These are phyloP conservation scores for Siderastrea radians DNA, from an alignment of 92 coral and sea anemone genomes.

Conservation along the genomic window DNA sequence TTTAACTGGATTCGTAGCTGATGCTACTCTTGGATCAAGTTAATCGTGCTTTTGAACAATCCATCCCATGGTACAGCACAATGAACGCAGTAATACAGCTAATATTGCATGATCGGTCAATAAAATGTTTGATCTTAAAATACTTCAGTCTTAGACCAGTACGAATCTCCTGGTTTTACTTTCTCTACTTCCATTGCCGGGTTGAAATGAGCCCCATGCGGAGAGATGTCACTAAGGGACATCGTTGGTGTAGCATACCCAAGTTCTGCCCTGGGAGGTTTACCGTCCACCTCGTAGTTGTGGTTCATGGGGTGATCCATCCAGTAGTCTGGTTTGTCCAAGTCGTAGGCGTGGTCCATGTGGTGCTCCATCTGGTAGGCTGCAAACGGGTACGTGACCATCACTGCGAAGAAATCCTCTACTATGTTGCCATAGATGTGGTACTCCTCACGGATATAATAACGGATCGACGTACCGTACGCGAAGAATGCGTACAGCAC, in stretches of 20 bases:
- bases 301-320: background rate
- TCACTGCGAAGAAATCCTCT: constrained; percentile 77
- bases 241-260: constrained; percentile 23
- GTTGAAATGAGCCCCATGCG: background rate
- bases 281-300: background rate
- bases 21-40: no score
- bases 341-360: constrained; percentile 30
- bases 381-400: constrained; percentile 68
- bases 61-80: no score
- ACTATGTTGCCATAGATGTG: constrained; percentile 59
- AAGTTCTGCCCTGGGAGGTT: background rate
- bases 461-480: constrained; percentile 83
- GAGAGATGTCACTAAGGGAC: constrained; percentile 7
- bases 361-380: constrained; percentile 78
- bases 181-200: background rate
- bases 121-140: background rate
- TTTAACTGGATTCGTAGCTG: no score
- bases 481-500: constrained; percentile 80
- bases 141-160: constrained; percentile 28
- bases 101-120: no score
- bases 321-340: constrained; percentile 18
- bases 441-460: constrained; percentile 52
- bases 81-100: no score
- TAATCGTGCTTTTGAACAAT: no score
- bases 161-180: background rate